Percentiles rank a stretch among this genome's conserved stretches.
Conservation (phyloP, 1,140 invertebrate species). For the Bombus waltoni region DNA sequence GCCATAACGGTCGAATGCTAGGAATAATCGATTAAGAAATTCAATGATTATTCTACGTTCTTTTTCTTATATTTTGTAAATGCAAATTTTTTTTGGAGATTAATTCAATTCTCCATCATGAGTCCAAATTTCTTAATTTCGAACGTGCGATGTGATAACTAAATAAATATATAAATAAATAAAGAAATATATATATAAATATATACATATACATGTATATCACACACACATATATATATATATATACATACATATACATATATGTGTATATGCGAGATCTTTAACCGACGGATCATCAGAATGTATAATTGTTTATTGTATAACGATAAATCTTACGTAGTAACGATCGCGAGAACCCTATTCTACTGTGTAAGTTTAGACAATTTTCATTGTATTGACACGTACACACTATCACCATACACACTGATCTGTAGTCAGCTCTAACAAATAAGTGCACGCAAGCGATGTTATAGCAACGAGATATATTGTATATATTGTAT, state of each 20-base stretch:
- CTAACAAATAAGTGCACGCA: constrained; percentile 63
- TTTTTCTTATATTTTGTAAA: not conserved
- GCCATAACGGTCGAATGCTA: not conserved
- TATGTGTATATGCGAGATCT: constrained; percentile 45
- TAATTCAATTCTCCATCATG: constrained; percentile 23
- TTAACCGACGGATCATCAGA: constrained; percentile 59
- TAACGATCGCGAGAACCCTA: constrained; percentile 67
- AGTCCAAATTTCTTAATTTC: constrained; percentile 54
- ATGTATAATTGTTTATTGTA: constrained; percentile 62
- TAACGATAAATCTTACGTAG: constrained; percentile 65
- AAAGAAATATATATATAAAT: constrained; percentile 19
- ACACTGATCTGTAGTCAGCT: constrained; percentile 66
- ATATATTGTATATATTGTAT: constrained; percentile 78
- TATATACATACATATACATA: constrained; percentile 30
- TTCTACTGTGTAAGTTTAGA: constrained; percentile 70
- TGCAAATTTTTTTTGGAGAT: not conserved
- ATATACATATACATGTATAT: constrained; percentile 35
- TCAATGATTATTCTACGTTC: not conserved
- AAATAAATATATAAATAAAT: constrained; percentile 38
- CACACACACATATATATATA: constrained; percentile 11
- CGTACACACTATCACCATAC: constrained; percentile 22
- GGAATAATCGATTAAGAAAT: not conserved
- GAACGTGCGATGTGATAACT: constrained; percentile 72
- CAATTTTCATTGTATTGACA: constrained; percentile 69
- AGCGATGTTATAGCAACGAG: constrained; percentile 63